Conservation (phyloP, 2,888 invertebrate genomes). For the Ariolimax columbianus region DNA sequence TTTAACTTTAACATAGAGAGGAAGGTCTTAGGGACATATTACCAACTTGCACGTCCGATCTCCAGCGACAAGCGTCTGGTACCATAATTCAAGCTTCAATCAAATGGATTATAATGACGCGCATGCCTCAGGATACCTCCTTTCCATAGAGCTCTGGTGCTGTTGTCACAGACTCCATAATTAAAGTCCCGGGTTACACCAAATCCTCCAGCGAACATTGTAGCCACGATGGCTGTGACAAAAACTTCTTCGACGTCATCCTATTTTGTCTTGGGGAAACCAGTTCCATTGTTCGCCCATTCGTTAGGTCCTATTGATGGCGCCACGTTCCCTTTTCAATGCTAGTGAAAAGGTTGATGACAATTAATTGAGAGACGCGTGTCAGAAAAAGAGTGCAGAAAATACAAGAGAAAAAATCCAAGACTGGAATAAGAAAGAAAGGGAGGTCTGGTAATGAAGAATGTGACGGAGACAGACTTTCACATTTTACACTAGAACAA, state of each 20-base stretch:
- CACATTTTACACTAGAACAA: constrained; percentile 3
- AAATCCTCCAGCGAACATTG: neutral
- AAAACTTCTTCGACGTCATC: neutral
- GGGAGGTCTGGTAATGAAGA: neutral
- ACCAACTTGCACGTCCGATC: too few species aligned
- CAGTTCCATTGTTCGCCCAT: neutral
- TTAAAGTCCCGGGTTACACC: neutral
- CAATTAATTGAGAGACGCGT: neutral
- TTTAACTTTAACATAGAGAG: too few species aligned
- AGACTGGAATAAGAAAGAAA: neutral
- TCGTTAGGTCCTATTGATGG: neutral
- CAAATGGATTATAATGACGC: neutral
- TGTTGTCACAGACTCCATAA: neutral
- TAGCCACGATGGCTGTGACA: neutral
- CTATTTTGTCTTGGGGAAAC: neutral
- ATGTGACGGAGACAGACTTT: neutral
- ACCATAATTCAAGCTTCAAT: too few species aligned
- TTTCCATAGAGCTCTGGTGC: neutral
- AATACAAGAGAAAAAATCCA: neutral
- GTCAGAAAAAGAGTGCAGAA: neutral
- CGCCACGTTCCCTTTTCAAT: neutral
- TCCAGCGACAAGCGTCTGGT: too few species aligned
- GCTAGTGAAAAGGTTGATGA: neutral
- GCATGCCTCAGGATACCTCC: neutral
- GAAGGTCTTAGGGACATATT: too few species aligned